These are phyloP conservation scores for Microhierax caerulescens DNA, from an alignment of 2,797 vertebrate species.

Conservation along the genomic window DNA sequence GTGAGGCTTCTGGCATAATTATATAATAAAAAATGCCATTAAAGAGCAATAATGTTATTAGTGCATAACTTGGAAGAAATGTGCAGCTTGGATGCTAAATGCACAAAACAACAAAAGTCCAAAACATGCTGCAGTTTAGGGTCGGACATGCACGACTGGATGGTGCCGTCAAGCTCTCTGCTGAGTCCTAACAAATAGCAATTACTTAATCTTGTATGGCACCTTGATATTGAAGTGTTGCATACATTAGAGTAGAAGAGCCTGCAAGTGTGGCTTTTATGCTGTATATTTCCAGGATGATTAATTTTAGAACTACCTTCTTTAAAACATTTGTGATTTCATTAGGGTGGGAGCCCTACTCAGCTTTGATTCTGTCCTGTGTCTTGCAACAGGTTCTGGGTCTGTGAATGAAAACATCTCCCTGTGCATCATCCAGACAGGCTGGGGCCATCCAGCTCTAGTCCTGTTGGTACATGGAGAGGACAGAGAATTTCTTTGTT, in stretches of 20 bases:
- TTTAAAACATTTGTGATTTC: not conserved
- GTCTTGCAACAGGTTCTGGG: not conserved
- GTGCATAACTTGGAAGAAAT: slow-evolving; percentile 13
- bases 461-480: too few relatives aligned
- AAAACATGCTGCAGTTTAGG: not conserved
- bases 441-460: not conserved
- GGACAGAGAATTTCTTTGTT: not conserved
- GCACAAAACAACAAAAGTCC: not conserved
- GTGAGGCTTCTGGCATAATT: slow-evolving; percentile 32
- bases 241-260: not conserved
- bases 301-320: not conserved
- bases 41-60: slow-evolving; percentile 37
- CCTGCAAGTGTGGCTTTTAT: not conserved
- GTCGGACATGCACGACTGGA: not conserved
- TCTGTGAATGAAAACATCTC: not conserved
- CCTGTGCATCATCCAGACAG: not conserved
- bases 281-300: not conserved
- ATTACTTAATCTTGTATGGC: not conserved
- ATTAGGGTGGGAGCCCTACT: not conserved
- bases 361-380: not conserved
- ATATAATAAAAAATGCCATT: slow-evolving; percentile 18
- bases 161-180: not conserved
- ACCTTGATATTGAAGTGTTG: not conserved
- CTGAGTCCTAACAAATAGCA: not conserved
- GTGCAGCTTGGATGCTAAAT: not conserved